Evolutionary conservation across 2,113 vertebrate genomes (phyloP).

Genomic region (Symphodus melops): DNA sequence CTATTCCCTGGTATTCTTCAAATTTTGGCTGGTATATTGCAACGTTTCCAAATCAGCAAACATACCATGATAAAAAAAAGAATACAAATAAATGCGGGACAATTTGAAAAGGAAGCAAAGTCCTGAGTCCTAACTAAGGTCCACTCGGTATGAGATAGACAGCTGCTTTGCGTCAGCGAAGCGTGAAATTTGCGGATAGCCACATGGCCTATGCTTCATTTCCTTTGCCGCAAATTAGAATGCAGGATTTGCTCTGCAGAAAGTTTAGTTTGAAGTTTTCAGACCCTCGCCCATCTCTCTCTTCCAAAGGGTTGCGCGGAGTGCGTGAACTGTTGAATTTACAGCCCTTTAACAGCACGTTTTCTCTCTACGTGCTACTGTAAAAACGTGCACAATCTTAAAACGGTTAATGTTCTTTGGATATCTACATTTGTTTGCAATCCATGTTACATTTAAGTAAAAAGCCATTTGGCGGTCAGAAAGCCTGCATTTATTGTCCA

Average conservation of each 20-base stretch:
- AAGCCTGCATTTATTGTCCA: constrained; percentile 10
- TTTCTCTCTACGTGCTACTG: not conserved
- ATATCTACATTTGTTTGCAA: constrained; percentile 3
- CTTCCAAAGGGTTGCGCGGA: constrained; percentile 10
- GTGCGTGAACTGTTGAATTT: constrained; percentile 3
- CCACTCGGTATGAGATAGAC: constrained; percentile 43
- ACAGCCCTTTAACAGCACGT: not conserved
- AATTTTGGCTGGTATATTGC: not conserved
- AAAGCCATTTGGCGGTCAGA: constrained; percentile 23
- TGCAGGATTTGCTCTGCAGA: constrained; percentile 65
- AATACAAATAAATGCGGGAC: not conserved
- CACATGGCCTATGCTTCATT: constrained; percentile 68
- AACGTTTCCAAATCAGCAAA: not conserved
- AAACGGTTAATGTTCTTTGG: not conserved
- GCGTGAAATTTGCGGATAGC: constrained; percentile 71
- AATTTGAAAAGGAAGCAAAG: not conserved
- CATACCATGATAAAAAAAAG: not conserved
- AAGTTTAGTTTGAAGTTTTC: constrained; percentile 48
- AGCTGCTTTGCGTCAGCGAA: constrained; percentile 72
- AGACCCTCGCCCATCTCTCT: constrained; percentile 42
- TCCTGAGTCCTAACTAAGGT: not conserved
- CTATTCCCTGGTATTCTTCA: not conserved
- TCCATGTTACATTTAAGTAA: constrained; percentile 12
- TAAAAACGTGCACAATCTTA: not conserved
- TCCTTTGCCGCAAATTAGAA: constrained; percentile 74